phyloP scores from a whole-genome alignment of 1,140 invertebrate genomes.

The Leptinotarsa texana region DNA sequence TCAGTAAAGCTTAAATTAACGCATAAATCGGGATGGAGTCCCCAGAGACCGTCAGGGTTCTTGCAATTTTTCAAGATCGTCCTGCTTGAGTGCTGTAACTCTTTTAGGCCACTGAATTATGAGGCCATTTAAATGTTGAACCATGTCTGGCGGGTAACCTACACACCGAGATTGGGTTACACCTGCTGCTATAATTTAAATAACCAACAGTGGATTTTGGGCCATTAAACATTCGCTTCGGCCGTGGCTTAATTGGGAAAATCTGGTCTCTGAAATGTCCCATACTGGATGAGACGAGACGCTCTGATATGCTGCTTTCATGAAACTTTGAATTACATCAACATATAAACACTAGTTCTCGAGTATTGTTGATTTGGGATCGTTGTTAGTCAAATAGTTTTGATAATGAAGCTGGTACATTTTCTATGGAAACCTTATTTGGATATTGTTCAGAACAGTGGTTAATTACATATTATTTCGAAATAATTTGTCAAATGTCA shows the following conservation, averaged over 20 bases:
- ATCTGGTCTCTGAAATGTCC: not conserved
- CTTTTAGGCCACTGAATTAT: conserved; percentile 1
- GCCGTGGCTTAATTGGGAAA: not conserved
- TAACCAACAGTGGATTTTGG: not conserved
- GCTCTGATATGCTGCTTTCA: no score
- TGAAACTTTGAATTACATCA: no score
- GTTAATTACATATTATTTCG: no score
- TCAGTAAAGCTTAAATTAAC: conserved; percentile 4
- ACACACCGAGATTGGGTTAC: not conserved
- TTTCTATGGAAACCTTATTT: no score
- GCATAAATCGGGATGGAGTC: not conserved
- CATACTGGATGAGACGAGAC: no score
- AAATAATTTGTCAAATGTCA: no score
- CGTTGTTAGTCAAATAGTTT: no score
- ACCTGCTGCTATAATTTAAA: conserved; percentile 6
- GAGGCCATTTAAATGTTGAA: conserved; percentile 8
- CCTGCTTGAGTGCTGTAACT: conserved; percentile 4
- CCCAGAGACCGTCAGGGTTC: not conserved
- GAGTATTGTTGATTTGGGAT: no score
- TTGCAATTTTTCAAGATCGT: conserved; percentile 6
- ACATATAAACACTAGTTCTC: no score
- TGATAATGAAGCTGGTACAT: no score
- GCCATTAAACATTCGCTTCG: not conserved
- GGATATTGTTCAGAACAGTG: no score
- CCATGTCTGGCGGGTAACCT: conserved; percentile 1